phyloP scores from a whole-genome alignment of 2,797 vertebrate genomes.

The Phataginus tricuspis region DNA sequence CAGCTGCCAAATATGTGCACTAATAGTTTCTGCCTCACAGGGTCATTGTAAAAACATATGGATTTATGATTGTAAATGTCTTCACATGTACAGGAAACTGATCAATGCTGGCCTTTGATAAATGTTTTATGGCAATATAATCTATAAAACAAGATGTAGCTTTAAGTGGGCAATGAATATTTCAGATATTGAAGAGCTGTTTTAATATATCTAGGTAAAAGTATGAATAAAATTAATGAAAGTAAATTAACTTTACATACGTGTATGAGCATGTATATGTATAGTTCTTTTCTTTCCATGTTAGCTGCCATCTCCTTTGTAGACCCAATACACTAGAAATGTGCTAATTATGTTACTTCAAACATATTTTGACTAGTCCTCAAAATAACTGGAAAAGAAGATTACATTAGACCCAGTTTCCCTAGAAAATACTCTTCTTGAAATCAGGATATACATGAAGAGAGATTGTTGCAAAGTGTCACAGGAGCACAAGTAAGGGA shows the following conservation, averaged over 20 bases:
- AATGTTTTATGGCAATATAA: background rate
- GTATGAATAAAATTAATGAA: background rate
- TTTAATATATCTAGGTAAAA: background rate
- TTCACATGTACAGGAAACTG: background rate
- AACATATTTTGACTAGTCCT: background rate
- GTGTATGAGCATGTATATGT: fast-evolving
- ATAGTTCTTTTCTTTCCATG: background rate
- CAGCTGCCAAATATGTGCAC: background rate
- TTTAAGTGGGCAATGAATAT: background rate
- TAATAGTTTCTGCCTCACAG: background rate
- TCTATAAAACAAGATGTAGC: background rate
- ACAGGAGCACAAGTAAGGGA: background rate
- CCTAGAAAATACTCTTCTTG: background rate
- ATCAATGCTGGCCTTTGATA: background rate
- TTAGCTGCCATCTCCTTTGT: background rate
- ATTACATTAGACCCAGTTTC: background rate
- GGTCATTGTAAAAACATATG: background rate
- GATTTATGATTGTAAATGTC: background rate
- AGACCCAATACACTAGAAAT: background rate
- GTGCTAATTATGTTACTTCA: background rate
- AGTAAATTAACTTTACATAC: background rate
- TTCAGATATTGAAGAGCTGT: background rate
- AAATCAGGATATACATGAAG: background rate
- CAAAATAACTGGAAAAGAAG: background rate
- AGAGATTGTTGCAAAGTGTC: background rate